Base-by-base conservation (phyloP, 2,888 invertebrate species). In the Drosophila kambysellisi region DNA sequence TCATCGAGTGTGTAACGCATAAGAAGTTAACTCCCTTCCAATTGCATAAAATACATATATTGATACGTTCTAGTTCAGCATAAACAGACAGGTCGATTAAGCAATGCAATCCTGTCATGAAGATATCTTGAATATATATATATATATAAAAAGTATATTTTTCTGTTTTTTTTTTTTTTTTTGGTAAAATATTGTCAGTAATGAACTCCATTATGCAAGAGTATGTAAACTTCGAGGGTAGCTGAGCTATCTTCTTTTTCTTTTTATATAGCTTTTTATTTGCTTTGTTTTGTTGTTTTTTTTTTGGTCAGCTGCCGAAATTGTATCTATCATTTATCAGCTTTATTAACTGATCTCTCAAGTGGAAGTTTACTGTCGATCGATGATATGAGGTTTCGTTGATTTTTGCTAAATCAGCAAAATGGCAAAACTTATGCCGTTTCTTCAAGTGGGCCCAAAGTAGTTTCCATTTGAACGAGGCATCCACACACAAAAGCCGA, bases 281-380 rank as follows among this genome's bases (percentile, higher is more conserved):
- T 53, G 11, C 32, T 60, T 43, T 62, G 20, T 56, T 57, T 41
- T 17, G 4, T 48, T 53, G 12, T 35, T 60, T 43, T 62, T 25
- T 56, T 57, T 41, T 17, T 56, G 51, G 41, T 62, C 17, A 37
- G 62, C 68, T 72, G 67, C 66, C 61, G 72, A 81, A 89, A 87
- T 73, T 83, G 82, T 89, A 89, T 88, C 73, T 76, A 85, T 88
- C 83, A 85, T 88, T 88, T 82, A 89, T 84, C 88, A 88, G 90
- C 83, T 84, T 82, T 84, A 88, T 84, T 88, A 88, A 89, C 88
- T 79, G 89, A 88, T 82, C 85, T 65, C 63, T 85, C 79, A 88
- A 84, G 82, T 84, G 88, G 82, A 65, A 78, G 75, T 62, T 70
- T 58, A 68, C 67, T 76, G 76, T 70, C 63, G 68, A 60, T 76